Percentiles rank a stretch among this genome's conserved stretches.
Conservation (phyloP, 1,140 invertebrate genomes). For the Charaxes varanes region DNA sequence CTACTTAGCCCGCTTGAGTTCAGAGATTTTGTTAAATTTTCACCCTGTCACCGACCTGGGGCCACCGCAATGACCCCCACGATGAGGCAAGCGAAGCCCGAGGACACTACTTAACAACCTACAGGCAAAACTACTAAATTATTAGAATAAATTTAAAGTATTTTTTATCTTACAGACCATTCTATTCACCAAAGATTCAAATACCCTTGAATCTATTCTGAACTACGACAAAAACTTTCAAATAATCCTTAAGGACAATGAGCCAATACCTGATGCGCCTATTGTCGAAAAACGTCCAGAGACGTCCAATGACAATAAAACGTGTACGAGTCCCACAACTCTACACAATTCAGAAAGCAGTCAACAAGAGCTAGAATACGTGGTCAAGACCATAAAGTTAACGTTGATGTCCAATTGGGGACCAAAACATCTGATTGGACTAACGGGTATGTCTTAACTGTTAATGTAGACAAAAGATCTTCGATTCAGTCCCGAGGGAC, state of each 20-base stretch:
- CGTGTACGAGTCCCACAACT: constrained; percentile 30
- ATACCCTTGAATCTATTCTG: constrained; percentile 83
- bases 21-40: too few relatives aligned
- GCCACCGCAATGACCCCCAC: too few relatives aligned
- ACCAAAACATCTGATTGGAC: constrained; percentile 72
- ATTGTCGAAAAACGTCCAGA: constrained; percentile 73
- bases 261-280: constrained; percentile 29
- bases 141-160: background rate
- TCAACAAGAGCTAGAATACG: constrained; percentile 49
- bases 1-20: too few relatives aligned
- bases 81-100: too few relatives aligned
- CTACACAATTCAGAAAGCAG: constrained; percentile 22
- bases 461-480: too few relatives aligned
- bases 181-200: constrained; percentile 85
- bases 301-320: constrained; percentile 68
- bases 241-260: constrained; percentile 64
- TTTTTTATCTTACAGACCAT: constrained; percentile 79
- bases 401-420: constrained; percentile 77
- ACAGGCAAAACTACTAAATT: too few relatives aligned
- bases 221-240: constrained; percentile 81
- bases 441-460: constrained; percentile 64
- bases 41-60: too few relatives aligned
- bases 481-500: too few relatives aligned
- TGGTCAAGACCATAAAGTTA: constrained; percentile 70
- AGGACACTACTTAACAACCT: too few relatives aligned